Conservation (phyloP, 2,888 invertebrate species). For the Ormyrus nitidulus region DNA sequence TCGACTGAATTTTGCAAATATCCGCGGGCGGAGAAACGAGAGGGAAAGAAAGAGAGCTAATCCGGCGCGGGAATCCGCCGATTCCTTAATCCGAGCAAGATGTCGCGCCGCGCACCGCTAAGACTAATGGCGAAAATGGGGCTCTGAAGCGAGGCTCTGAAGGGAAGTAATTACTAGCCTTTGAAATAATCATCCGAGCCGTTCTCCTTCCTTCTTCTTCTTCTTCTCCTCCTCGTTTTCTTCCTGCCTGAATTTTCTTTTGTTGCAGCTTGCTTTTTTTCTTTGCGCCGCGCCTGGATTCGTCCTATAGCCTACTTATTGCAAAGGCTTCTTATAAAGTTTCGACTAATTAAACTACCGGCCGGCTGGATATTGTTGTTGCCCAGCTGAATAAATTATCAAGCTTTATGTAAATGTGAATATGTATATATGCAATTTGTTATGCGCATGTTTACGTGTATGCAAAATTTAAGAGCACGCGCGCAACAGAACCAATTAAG, state of each 20-base stretch:
- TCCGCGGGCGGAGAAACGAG: neutral
- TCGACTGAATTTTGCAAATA: conserved; percentile 27
- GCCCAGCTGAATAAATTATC: no score
- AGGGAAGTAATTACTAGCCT: conserved; percentile 71
- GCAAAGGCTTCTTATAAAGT: no score
- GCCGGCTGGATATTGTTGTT: no score
- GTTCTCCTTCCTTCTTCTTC: neutral
- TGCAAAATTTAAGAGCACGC: no score
- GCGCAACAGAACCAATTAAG: no score
- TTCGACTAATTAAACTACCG: no score
- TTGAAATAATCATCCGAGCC: conserved; percentile 68
- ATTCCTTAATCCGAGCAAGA: conserved; percentile 72
- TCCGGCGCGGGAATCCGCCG: conserved; percentile 56
- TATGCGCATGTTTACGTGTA: no score
- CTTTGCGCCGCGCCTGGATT: no score
- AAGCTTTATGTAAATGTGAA: no score
- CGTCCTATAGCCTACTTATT: no score
- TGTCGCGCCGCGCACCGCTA: conserved; percentile 62
- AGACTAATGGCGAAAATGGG: conserved; percentile 62
- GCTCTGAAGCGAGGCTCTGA: conserved; percentile 56
- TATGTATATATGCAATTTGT: no score
- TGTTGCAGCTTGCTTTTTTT: no score
- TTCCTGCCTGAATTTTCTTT: neutral
- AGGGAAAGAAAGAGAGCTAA: neutral
- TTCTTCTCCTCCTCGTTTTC: neutral